These are phyloP conservation scores for Melanchra persicariae DNA, from an alignment of 2,888 invertebrate genomes.

Conservation along the genomic window DNA sequence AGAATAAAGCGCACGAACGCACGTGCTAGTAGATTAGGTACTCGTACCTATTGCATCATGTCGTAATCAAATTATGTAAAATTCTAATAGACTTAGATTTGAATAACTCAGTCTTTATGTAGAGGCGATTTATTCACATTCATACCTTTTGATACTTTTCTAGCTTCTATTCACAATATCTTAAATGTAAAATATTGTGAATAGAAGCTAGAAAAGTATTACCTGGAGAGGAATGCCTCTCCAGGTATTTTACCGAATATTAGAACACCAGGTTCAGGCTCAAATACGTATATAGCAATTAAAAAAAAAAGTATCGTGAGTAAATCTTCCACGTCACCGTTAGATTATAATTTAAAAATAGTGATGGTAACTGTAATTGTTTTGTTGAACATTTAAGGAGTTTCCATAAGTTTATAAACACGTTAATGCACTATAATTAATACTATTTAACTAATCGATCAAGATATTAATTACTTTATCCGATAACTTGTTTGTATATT, in stretches of 20 bases:
- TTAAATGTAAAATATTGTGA: too few relatives aligned
- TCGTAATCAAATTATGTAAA: not conserved
- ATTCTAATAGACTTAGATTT: not conserved
- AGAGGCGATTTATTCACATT: constrained; percentile 1
- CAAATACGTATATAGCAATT: not conserved
- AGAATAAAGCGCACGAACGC: not conserved
- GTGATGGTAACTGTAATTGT: not conserved
- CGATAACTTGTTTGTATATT: not conserved
- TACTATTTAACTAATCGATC: not conserved
- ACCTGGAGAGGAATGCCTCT: too few relatives aligned
- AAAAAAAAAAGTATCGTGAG: not conserved
- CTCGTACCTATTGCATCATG: constrained; percentile 3
- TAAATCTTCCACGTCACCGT: not conserved
- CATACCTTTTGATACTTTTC: not conserved
- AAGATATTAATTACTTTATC: not conserved
- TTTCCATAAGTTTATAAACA: not conserved
- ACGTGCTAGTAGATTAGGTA: not conserved
- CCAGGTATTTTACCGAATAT: not conserved
- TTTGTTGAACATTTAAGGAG: not conserved
- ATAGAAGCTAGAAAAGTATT: too few relatives aligned
- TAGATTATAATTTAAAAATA: too few relatives aligned
- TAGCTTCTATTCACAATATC: not conserved
- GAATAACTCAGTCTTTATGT: constrained; percentile 10
- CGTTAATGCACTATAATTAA: not conserved
- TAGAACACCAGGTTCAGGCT: not conserved